phyloP scores from a whole-genome alignment of 2,797 vertebrate genomes.

The Naso thynnoides region DNA sequence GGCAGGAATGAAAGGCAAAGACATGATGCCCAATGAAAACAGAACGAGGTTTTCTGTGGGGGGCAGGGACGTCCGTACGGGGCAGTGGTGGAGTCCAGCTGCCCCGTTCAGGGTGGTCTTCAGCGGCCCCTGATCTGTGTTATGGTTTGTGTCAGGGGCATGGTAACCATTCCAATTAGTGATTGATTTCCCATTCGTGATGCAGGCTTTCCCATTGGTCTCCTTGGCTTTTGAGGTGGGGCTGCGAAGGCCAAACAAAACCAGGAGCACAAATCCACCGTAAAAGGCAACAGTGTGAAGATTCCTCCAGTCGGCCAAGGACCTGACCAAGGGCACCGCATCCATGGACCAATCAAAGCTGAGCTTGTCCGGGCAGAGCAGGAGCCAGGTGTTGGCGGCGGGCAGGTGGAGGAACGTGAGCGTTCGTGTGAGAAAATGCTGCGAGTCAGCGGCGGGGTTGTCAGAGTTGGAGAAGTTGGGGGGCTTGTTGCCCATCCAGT shows the following conservation, averaged over 20 bases:
- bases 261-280: conserved; percentile 86
- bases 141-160: conserved; percentile 73
- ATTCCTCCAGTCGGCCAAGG: conserved; percentile 93
- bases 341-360: conserved; percentile 99
- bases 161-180: conserved; percentile 85
- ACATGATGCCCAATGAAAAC: conserved; percentile 91
- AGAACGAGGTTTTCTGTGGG: conserved; percentile 93
- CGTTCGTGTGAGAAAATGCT: conserved; percentile 88
- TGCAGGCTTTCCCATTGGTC: conserved; percentile 85
- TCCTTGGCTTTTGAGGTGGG: conserved; percentile 81
- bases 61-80: conserved; percentile 82
- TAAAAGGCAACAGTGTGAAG: conserved; percentile 95
- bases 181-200: conserved; percentile 78
- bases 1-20: conserved; percentile 95
- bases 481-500: conserved; percentile 99
- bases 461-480: conserved; percentile 99
- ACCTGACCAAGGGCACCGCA: conserved; percentile 93
- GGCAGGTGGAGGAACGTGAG: conserved; percentile 96
- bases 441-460: conserved; percentile 96
- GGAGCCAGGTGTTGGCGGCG: conserved; percentile 94
- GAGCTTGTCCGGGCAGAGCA: conserved; percentile 95
- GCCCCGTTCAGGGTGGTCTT: conserved; percentile 74
- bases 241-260: conserved; percentile 86
- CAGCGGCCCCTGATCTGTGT: conserved; percentile 76
- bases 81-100: conserved; percentile 45